Evolutionary conservation across 1,140 invertebrate species (phyloP).

Genomic region (Euwallacea similis): DNA sequence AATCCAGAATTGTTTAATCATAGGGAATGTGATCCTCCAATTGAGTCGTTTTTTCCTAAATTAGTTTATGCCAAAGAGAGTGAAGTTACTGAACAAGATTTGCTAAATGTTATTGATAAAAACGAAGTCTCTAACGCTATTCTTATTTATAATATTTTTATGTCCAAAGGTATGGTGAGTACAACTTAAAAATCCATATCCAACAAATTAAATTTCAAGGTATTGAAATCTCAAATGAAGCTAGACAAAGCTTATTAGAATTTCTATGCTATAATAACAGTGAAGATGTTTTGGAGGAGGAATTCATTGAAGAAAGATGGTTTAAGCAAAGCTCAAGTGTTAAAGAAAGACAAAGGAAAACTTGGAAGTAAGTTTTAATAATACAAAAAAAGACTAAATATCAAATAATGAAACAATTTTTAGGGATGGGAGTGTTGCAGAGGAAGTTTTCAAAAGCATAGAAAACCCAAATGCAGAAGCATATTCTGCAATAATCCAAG

Average conservation of each 20-base stretch:
- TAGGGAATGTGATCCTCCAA: conserved; percentile 69
- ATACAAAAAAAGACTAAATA: background rate
- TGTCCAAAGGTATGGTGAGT: conserved; percentile 58
- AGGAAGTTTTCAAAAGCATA: conserved; percentile 67
- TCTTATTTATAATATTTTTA: conserved; percentile 72
- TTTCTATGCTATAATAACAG: conserved; percentile 82
- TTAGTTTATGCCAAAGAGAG: conserved; percentile 69
- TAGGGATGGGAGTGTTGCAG: conserved; percentile 68
- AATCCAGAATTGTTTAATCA: conserved; percentile 76
- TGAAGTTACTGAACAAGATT: conserved; percentile 66
- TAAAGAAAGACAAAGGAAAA: conserved; percentile 62
- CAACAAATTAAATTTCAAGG: conserved; percentile 58
- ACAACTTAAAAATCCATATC: background rate
- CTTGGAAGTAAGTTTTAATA: conserved; percentile 68
- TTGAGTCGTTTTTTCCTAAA: conserved; percentile 72
- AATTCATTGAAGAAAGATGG: conserved; percentile 79
- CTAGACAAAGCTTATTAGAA: conserved; percentile 75
- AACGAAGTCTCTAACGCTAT: conserved; percentile 69
- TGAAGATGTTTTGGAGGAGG: conserved; percentile 63
- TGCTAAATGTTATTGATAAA: conserved; percentile 66
- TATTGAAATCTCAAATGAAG: conserved; percentile 61
- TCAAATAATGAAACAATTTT: conserved; percentile 3
- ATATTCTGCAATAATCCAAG: conserved; percentile 71
- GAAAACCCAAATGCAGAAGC: conserved; percentile 63
- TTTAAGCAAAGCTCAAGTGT: conserved; percentile 59